Conservation (phyloP, 2,888 invertebrate genomes). For the Rhamnusium bicolor region DNA sequence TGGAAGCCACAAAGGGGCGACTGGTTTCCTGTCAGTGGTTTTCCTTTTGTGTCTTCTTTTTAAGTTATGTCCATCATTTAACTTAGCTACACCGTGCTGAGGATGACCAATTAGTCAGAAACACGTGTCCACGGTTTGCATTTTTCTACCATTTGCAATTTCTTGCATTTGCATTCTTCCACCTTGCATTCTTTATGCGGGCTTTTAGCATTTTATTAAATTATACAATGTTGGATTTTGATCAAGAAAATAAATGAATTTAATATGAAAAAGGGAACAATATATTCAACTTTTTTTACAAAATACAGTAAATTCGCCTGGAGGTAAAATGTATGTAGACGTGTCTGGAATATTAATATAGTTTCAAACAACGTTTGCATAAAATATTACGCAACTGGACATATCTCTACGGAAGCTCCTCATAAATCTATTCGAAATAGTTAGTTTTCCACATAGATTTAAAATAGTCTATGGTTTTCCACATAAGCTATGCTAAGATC, state of each 20-base stretch:
- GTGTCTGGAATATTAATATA: background rate
- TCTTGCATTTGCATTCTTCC: too few relatives aligned
- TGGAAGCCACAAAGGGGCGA: too few relatives aligned
- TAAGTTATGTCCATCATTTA: too few relatives aligned
- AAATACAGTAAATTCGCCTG: background rate
- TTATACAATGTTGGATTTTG: background rate
- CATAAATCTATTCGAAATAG: background rate
- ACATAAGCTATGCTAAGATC: background rate
- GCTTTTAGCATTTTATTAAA: background rate
- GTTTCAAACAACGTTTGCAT: slow-evolving; percentile 22
- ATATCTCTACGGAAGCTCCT: slow-evolving; percentile 1
- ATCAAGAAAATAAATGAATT: background rate
- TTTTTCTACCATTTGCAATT: too few relatives aligned
- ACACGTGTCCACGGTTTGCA: too few relatives aligned
- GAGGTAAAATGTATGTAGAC: slow-evolving; percentile 8
- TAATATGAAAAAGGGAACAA: background rate
- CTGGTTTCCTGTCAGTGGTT: too few relatives aligned
- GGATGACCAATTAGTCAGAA: too few relatives aligned
- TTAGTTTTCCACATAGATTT: background rate
- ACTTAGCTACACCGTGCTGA: too few relatives aligned
- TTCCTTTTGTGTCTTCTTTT: too few relatives aligned
- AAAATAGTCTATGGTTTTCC: too few relatives aligned
- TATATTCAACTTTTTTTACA: background rate
- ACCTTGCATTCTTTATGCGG: too few relatives aligned
- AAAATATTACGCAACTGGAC: slow-evolving; percentile 5